Base-by-base conservation (phyloP, 2,113 vertebrate genomes). In the Paracanthobrama guichenoti region DNA sequence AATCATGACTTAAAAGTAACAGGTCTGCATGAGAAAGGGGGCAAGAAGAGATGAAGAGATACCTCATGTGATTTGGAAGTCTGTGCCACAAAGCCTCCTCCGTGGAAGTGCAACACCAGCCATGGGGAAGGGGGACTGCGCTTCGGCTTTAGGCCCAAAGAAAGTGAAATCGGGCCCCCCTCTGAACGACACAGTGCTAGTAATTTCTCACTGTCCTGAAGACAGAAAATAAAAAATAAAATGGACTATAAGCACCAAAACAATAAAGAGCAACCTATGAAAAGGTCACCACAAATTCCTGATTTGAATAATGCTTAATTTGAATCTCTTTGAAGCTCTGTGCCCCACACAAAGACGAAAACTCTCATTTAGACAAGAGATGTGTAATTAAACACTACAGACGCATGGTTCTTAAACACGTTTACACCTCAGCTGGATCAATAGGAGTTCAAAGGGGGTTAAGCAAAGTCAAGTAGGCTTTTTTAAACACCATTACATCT, bases 11-110 rank as follows among this genome's bases (percentile, higher is more conserved):
- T 46, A 31, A 64, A 46, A 8, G n/a, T 64, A 16, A 57, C n/a
- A 59, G 53, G 42, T 26, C 44, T 14, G 13, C 31, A 20, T 39
- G 16, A 67, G 22, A 67, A 39, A 69, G 31, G 66, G 31, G 66
- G 9, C 11, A 1, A 48, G 16, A 62, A 44, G 22, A 3, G 35
- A 14, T 3, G 20, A 24, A 60, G 74, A 24, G 5, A 3, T 83
- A 95, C 95, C 95, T 98, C 96, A 0, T 98, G 97, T 0, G 97
- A 98, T 88, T 95, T 97, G 81, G 97, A 97, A 5, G 96, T 98
- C 91, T 98, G 97, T 0, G 97, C 97, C 89, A 98, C 97, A 59
- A 98, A 98, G 55, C 97, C 97, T 1, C 97, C 97, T 0, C 97
- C 97, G 0, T 97, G 97, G 88, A 96, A 95, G 86, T 98, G 97